phyloP scores from a whole-genome alignment of 1,140 invertebrate species.

The Palaemon carinicauda region DNA sequence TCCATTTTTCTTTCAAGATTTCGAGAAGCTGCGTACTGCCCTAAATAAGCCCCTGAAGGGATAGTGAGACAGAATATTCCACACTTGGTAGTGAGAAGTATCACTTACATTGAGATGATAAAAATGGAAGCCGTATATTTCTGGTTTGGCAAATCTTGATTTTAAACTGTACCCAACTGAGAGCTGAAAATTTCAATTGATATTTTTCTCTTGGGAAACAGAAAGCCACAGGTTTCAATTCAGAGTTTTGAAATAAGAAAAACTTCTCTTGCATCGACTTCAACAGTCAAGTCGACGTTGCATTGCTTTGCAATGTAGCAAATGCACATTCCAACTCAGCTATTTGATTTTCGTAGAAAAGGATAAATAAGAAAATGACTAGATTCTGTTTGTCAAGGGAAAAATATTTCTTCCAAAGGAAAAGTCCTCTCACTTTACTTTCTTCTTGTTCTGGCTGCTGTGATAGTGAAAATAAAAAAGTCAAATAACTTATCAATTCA shows the following conservation, averaged over 20 bases:
- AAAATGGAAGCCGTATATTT: slow-evolving; percentile 43
- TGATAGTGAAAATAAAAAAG: slow-evolving; percentile 28
- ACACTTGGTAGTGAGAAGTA: not conserved
- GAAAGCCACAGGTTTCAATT: not conserved
- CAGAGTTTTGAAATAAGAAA: not conserved
- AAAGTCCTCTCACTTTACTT: slow-evolving; percentile 30
- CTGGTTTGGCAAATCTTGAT: not conserved
- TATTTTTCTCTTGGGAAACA: not conserved
- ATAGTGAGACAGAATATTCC: too few relatives aligned
- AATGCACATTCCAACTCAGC: too few relatives aligned
- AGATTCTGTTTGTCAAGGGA: not conserved
- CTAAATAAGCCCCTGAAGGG: too few relatives aligned
- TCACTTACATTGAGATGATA: not conserved
- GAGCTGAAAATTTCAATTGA: too few relatives aligned
- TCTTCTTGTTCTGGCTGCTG: slow-evolving; percentile 20
- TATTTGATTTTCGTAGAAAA: too few relatives aligned
- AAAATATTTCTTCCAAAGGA: not conserved
- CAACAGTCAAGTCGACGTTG: too few relatives aligned
- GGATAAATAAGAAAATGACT: not conserved
- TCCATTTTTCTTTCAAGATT: too few relatives aligned
- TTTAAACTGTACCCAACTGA: too few relatives aligned
- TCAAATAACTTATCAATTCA: slow-evolving; percentile 15
- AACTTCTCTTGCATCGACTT: too few relatives aligned
- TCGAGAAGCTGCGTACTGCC: too few relatives aligned
- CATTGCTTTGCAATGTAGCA: too few relatives aligned